Evolutionary conservation across 92 coral and sea anemone genomes (phyloP), one percentile per base, ranked within the genome.

Genomic region (Micromussa lordhowensis): DNA sequence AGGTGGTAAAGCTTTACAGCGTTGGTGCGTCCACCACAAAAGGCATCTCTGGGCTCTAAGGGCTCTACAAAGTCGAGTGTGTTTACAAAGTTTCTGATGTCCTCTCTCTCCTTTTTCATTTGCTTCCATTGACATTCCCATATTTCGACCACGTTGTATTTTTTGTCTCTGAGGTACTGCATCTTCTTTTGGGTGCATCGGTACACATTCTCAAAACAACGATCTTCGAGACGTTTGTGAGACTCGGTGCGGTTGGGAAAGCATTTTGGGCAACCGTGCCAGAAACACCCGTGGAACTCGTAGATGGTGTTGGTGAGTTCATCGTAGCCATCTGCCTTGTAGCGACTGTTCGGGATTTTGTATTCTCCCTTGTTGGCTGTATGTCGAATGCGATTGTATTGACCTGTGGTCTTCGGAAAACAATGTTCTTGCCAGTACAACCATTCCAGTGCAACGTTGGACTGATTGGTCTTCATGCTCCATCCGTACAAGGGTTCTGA

Each of bases 211-310:
- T 80, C 16, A 73, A 58, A 21, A 0, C 16, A 3, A 12, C 73
- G 49, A 17, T 80, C 30, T 2, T 21, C 18, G 6, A 80, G 55
- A 1, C 19, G 29, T 4, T 1, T 7, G 22, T 68, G 80, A 48
- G 14, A 1, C 13, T 79, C 80, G 51, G 74, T 54, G n/a, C 85
- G 40, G 19, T 80, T 53, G 21, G 70, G 85, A n/a, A 51, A 54
- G 34, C 90, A 87, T 10, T 28, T 66, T 7, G 78, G 79, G 30
- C 91, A 87, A 14, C 91, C 86, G 4, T 87, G 91, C 80, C 76
- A 88, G 49, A 74, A 88, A 69, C 91, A 88, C 1, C 87, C 82
- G 82, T 88, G 73, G 38, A 81, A 88, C 44, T 88, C 91, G 64
- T 81, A 88, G 66, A 75, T 53, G 44, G 91, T 81, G 26, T 81